Base-by-base conservation (phyloP, 1,140 invertebrate species). In the Formica exsecta region DNA sequence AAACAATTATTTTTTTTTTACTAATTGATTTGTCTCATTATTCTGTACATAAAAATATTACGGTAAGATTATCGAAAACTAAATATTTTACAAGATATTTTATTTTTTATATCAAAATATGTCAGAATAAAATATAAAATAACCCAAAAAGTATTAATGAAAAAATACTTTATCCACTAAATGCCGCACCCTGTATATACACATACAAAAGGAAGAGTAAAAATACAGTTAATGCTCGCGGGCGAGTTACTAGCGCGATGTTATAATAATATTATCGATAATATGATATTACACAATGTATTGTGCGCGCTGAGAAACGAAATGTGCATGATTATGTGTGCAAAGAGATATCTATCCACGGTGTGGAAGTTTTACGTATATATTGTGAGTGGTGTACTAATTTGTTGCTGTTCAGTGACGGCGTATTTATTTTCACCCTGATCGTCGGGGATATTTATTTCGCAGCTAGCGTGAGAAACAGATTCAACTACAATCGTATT, bases 171-270 rank as follows among this genome's bases (percentile, higher is more conserved):
- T n/a, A n/a, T n/a, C n/a, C n/a, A n/a, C n/a, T n/a, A n/a, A n/a
- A n/a, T n/a, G n/a, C n/a, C n/a, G n/a, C n/a, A n/a, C n/a, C n/a
- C n/a, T 29, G 1, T 29, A 29, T 9, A 41, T 6, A 41, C 41
- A 41, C 41, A 41, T 6, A 13, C 44, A 48, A 36, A 73, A 73
- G 54, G 73, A 76, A 80, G 57, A 66, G 71, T 77, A 84, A 89
- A 90, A 92, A 80, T 89, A 90, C 79, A 90, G 87, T 91, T 90
- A 79, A 87, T 83, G 92, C 93, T 94, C 93, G 93, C 93, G 87
- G 93, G 93, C 93, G 93, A 94, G 93, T 94, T 92, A 92, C 90
- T 93, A 93, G 88, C 68, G 83, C 85, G 90, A 93, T 92, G 93
- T 92, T 93, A 92, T 90, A 91, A 86, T 8, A 71, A 73, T 83